Percentiles rank a stretch among this genome's conserved stretches.
Conservation (phyloP, 2,888 invertebrate species). For the Tachina fera region DNA sequence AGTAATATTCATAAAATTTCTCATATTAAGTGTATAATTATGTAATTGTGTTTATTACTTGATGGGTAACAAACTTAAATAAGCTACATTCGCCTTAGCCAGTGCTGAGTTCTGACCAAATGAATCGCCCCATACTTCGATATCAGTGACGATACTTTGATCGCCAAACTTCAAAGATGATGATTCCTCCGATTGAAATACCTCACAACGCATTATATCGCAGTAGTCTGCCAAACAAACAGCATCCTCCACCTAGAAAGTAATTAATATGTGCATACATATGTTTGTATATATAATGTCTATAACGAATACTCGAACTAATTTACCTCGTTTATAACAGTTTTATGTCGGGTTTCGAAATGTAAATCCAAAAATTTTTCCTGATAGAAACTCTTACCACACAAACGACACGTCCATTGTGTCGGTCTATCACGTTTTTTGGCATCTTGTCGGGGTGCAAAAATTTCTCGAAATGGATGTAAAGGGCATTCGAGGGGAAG, state of each 20-base stretch:
- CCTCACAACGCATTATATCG: conserved; percentile 97
- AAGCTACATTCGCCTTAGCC: conserved; percentile 83
- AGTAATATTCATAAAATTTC: background rate
- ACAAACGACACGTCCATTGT: conserved; percentile 95
- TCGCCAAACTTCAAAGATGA: conserved; percentile 86
- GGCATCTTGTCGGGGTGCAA: conserved; percentile 92
- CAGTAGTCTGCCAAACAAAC: conserved; percentile 97
- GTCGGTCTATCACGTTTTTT: conserved; percentile 93
- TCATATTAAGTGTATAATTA: background rate
- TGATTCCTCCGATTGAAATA: conserved; percentile 89
- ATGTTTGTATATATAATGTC: no score
- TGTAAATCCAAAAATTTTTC: conserved; percentile 94
- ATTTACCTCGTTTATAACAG: conserved; percentile 90
- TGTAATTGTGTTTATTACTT: conserved; percentile 72
- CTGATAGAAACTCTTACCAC: conserved; percentile 95
- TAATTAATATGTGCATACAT: background rate
- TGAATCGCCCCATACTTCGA: conserved; percentile 92
- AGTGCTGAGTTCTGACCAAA: conserved; percentile 84
- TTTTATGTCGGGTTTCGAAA: conserved; percentile 94
- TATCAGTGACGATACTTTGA: conserved; percentile 88
- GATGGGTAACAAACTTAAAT: conserved; percentile 81
- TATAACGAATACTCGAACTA: no score
- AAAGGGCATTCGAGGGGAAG: conserved; percentile 95
- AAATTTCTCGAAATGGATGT: conserved; percentile 93
- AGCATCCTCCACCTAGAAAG: conserved; percentile 92